Conservation (phyloP, 30 jellyfish, hydroid and myxozoan genomes). For the Aurelia coerulea region DNA sequence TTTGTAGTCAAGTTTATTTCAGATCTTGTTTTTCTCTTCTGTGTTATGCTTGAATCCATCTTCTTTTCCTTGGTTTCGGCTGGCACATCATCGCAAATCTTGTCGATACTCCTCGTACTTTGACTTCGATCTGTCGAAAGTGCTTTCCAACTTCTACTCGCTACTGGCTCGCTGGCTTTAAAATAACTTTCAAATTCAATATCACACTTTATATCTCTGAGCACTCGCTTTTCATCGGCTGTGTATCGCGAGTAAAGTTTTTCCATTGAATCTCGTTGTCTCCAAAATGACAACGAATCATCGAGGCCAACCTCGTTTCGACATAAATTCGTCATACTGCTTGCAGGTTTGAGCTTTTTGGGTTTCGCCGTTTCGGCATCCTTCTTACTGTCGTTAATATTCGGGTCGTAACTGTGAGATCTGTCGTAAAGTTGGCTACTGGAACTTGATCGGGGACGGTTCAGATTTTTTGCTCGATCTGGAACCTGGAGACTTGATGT, state of each 20-base stretch:
- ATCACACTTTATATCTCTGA: constrained; percentile 35
- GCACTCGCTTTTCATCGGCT: constrained; percentile 49
- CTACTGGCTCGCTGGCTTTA: not conserved
- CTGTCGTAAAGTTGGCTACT: too few relatives aligned
- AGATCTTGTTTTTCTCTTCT: too few relatives aligned
- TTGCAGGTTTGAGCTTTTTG: constrained; percentile 2
- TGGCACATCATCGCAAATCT: too few relatives aligned
- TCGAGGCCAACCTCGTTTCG: constrained; percentile 24
- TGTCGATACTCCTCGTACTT: too few relatives aligned
- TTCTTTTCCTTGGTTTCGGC: too few relatives aligned
- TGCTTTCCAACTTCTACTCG: too few relatives aligned
- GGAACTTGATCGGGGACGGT: not conserved
- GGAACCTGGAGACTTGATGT: not conserved
- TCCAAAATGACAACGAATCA: constrained; percentile 22
- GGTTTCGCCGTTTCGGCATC: not conserved
- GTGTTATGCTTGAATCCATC: too few relatives aligned
- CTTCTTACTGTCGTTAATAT: not conserved
- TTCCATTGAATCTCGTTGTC: constrained; percentile 36
- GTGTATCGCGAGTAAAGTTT: constrained; percentile 15
- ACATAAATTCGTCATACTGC: constrained; percentile 26
- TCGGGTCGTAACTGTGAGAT: not conserved
- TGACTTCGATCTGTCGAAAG: too few relatives aligned
- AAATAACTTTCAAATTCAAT: constrained; percentile 22
- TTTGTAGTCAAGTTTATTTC: too few relatives aligned
- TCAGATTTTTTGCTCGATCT: not conserved